Base-by-base conservation (phyloP, 2,888 invertebrate genomes). In the Pollenia labialis region DNA sequence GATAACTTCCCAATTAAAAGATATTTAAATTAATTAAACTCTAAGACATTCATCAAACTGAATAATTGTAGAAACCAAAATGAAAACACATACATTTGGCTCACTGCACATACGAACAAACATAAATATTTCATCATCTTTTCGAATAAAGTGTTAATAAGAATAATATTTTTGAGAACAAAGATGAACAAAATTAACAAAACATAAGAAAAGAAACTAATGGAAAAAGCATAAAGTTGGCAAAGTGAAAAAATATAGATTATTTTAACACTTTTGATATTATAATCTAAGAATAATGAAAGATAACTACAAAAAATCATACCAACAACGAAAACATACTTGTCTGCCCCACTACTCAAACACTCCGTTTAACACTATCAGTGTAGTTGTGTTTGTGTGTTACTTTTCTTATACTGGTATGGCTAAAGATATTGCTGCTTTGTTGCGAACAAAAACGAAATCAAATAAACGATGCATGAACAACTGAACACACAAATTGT, bases 231-330 rank as follows among this genome's bases (percentile, higher is more conserved):
- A 76, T 76, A 81, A 76, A 72, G 40, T 76, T 76, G 52, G 60
- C 69, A 71, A 46, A 83, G 80, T 81, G 80, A 58, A 75, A 80
- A 81, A 77, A 77, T 69, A 81, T 87, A 77, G 66, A 87, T 84
- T 81, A 83, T 77, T 84, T 74, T 81, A 77, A 77, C 84, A 87
- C 87, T 77, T 83, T 83, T 76, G 72, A 80, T 82, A 76, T 72
- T 71, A 81, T 71, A 80, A 76, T 80, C 86, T 77, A 50, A 82
- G 60, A 83, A 87, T 68, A 74, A 79, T 58, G 50, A 71, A 16
- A 48, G 44, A 72, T 40, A 23, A 18, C 54, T 64, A 72, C 23
- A 66, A 56, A 23, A 32, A 44, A 44, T 54, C 60, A 48, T 6
- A 44, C 54, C 40, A 9, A 71, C 40, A 9, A 71, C 10, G 8